Evolutionary conservation across 2,113 vertebrate species (phyloP).

Genomic region (Sebastes fasciatus): DNA sequence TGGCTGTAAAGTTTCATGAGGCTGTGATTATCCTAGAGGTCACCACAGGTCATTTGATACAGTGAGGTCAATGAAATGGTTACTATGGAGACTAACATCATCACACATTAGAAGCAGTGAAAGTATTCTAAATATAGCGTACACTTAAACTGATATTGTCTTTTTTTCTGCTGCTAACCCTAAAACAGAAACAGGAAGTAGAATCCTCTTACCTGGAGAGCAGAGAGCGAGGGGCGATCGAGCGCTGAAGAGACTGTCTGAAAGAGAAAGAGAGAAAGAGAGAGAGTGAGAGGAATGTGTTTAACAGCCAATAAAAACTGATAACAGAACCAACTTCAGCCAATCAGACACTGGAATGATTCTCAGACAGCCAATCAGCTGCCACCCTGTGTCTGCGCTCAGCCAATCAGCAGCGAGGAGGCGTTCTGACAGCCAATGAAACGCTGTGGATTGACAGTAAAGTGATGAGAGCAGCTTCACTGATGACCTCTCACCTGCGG

Average conservation of each 20-base stretch:
- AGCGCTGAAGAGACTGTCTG: slow-evolving; percentile 12
- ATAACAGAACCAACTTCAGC: neutral
- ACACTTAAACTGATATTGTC: no score
- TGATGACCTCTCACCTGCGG: neutral
- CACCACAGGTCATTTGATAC: no score
- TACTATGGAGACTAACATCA: no score
- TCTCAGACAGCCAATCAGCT: neutral
- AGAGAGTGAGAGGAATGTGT: neutral
- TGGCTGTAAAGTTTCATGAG: no score
- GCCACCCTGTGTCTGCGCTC: neutral
- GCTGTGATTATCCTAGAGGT: no score
- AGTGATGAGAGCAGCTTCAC: no score
- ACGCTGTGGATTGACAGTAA: no score
- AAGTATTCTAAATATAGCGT: no score
- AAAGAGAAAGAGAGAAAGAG: neutral
- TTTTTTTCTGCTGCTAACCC: no score
- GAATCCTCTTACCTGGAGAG: slow-evolving; percentile 15
- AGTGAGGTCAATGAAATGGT: no score
- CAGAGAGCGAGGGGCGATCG: neutral
- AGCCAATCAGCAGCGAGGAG: neutral
- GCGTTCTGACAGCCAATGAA: neutral
- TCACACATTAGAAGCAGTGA: no score
- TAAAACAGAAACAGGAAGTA: neutral
- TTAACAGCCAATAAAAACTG: slow-evolving; percentile 25
- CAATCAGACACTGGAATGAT: slow-evolving; percentile 10